Evolutionary conservation across 2,113 vertebrate genomes (phyloP).

Genomic region (Eidolon helvum): DNA sequence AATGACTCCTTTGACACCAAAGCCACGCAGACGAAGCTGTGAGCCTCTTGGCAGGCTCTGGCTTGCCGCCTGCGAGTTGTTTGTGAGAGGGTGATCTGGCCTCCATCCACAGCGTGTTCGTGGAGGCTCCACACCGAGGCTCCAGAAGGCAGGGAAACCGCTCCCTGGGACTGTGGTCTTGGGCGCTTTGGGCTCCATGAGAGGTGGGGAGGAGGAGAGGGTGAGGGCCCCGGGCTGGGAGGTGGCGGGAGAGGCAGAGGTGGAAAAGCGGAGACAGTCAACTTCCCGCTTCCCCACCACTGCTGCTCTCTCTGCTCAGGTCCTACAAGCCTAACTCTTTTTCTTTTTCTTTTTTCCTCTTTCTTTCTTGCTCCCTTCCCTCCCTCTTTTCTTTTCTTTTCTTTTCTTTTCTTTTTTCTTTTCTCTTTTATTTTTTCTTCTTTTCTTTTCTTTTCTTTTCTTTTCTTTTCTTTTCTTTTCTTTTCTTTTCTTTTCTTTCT

Average conservation of each 20-base stretch:
- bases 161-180: neutral
- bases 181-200: neutral
- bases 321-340: neutral
- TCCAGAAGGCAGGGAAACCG: neutral
- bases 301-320: neutral
- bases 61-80: neutral
- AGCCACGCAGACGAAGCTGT: neutral
- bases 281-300: fast-evolving
- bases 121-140: neutral
- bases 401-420: no score
- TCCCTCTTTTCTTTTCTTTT: no score
- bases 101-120: neutral
- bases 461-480: no score
- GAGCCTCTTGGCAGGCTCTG: neutral
- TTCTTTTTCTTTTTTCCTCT: fast-evolving
- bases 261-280: fast-evolving
- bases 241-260: neutral
- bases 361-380: neutral
- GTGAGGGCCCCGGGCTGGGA: fast-evolving
- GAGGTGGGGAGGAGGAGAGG: fast-evolving
- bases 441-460: neutral
- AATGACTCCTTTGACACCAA: neutral
- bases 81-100: neutral
- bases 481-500: no score
- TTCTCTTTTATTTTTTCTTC: neutral